These are phyloP conservation scores for Lepidocolaptes lacrymiger DNA, from an alignment of 2,797 vertebrate species.

Conservation along the genomic window DNA sequence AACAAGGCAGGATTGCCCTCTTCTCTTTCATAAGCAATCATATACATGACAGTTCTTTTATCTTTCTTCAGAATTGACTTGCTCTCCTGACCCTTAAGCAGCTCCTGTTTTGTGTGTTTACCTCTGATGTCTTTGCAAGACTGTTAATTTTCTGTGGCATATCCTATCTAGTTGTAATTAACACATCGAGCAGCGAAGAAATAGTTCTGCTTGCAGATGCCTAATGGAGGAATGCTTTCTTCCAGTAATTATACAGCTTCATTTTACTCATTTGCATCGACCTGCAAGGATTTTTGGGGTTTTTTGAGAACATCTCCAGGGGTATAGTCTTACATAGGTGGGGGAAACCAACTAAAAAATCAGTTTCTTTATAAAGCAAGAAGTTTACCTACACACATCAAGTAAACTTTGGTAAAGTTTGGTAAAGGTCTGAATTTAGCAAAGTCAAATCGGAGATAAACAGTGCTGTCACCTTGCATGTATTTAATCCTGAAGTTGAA, in stretches of 20 bases:
- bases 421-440: neutral
- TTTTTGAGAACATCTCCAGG: neutral
- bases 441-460: constrained; percentile 30
- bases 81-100: constrained; percentile 77
- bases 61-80: constrained; percentile 82
- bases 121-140: constrained; percentile 77
- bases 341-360: constrained; percentile 2
- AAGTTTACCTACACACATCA: neutral
- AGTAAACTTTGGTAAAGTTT: neutral
- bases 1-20: constrained; percentile 82
- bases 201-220: constrained; percentile 71
- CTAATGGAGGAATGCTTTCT: constrained; percentile 72
- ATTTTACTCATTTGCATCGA: constrained; percentile 50
- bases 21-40: constrained; percentile 77
- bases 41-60: constrained; percentile 82
- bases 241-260: constrained; percentile 69
- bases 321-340: neutral
- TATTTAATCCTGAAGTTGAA: constrained; percentile 8
- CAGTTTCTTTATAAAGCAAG: neutral
- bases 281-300: neutral
- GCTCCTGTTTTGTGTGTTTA: constrained; percentile 79
- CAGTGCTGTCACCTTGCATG: neutral
- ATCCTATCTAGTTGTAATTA: constrained; percentile 83
- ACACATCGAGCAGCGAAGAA: constrained; percentile 74
- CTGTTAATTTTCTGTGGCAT: constrained; percentile 82